Percentiles rank a stretch among this genome's conserved stretches.
These are phyloP conservation scores for Cynocephalus volans DNA, from an alignment of 2,113 vertebrate species.

Conservation along the genomic window DNA sequence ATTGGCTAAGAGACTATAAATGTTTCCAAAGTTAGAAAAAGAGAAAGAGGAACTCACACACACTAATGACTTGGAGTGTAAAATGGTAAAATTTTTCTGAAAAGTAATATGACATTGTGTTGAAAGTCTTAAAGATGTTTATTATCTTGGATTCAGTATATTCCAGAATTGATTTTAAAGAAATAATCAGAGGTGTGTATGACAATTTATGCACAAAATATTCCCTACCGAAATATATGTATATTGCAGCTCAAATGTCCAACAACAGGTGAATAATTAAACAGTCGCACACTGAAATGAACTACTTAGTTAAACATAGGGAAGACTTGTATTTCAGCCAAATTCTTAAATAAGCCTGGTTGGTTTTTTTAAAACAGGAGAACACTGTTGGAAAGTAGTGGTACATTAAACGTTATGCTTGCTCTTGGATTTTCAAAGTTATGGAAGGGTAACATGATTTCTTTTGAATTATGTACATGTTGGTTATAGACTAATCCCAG, in stretches of 20 bases:
- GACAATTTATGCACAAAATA: constrained; percentile 33
- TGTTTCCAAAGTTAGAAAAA: constrained; percentile 59
- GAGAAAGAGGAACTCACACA: constrained; percentile 26
- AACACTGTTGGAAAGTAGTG: constrained; percentile 50
- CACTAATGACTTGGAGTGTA: constrained; percentile 10
- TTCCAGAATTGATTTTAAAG: constrained; percentile 50
- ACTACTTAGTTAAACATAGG: constrained; percentile 61
- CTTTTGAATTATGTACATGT: constrained; percentile 19
- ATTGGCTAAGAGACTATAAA: neutral
- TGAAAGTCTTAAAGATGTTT: constrained; percentile 37
- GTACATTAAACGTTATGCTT: constrained; percentile 29
- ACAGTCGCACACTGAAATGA: constrained; percentile 46
- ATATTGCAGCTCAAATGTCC: neutral
- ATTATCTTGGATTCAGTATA: neutral
- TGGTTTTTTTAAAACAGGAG: constrained; percentile 38
- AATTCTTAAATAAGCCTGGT: constrained; percentile 53
- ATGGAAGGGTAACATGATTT: constrained; percentile 54
- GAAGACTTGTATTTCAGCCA: constrained; percentile 44
- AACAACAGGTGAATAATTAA: constrained; percentile 50
- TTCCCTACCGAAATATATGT: constrained; percentile 17
- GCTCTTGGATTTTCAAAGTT: constrained; percentile 57
- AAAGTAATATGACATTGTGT: constrained; percentile 32
- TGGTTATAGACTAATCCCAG: constrained; percentile 25
- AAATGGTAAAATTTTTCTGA: constrained; percentile 33
- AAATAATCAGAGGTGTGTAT: constrained; percentile 21